Base-by-base conservation (phyloP, 2,888 invertebrate genomes). In the Lasioglossum malachurum region DNA sequence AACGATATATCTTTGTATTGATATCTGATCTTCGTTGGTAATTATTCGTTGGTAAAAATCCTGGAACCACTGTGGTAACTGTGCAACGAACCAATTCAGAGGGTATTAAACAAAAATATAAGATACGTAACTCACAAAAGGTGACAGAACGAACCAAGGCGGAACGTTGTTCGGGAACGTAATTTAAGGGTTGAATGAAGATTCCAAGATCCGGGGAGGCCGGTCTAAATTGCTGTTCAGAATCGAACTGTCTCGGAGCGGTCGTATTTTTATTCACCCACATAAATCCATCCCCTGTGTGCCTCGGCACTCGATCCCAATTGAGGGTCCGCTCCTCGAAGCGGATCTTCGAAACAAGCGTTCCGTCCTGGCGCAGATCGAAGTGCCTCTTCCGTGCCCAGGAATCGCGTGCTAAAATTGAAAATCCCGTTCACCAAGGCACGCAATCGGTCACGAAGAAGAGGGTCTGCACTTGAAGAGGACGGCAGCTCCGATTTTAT, bases 401-500 rank as follows among this genome's bases (percentile, higher is more conserved):
- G 75, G 79, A 76, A 74, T 72, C 77, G 84, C 67, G 83, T 80
- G 86, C 75, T 86, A 86, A 87, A 88, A 89, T 89, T 88, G 89
- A 92, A 90, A 91, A 90, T 90, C 89, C 90, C 84, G 83, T 89
- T 84, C 86, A 85, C 87, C 88, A 90, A 82, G 81, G 90, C 88
- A 90, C 86, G 92, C 93, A 92, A 89, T 91, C 90, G 93, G 89
- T 88, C 89, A 89, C 89, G 87, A 92, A 89, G 90, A 90, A 93
- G 91, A 90, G 90, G 88, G 90, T 90, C 87, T 88, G 83, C 74
- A 78, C 82, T 89, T 82, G 86, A 91, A 85, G 87, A 87, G 90
- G 86, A 86, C 83, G 88, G 83, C 84, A 89, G 91, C 91, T 91
- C 91, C 91, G 91, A 93, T 93, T 93, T 92, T 93, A 91, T 91